These are phyloP conservation scores for Halcyon senegalensis DNA, from an alignment of 2,113 vertebrate species.

Conservation along the genomic window DNA sequence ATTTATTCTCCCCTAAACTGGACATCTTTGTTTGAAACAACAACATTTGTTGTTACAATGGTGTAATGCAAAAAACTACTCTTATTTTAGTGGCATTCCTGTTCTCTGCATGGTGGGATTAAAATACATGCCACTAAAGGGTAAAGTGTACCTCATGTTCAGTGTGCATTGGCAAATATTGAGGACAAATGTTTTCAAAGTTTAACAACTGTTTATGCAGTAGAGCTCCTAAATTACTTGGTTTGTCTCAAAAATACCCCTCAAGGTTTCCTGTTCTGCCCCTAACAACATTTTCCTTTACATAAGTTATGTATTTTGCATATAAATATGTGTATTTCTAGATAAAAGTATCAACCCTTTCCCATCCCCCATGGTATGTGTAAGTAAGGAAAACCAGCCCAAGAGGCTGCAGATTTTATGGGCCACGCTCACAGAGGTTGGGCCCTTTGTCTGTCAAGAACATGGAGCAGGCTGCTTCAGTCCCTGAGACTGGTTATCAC, in stretches of 20 bases:
- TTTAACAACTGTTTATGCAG: neutral
- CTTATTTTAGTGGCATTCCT: neutral
- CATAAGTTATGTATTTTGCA: neutral
- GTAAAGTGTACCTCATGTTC: neutral
- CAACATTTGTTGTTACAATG: neutral
- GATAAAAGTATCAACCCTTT: neutral
- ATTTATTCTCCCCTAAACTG: neutral
- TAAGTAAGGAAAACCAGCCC: neutral
- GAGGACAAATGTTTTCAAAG: neutral
- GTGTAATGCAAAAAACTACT: neutral
- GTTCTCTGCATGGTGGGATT: neutral
- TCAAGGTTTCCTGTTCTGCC: neutral
- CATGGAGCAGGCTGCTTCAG: neutral
- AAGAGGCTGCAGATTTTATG: neutral
- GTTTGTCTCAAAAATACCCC: neutral
- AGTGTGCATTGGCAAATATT: neutral
- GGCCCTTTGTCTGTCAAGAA: neutral
- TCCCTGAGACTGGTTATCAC: neutral
- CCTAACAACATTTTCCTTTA: neutral
- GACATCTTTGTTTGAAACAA: neutral
- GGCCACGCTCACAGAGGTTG: rapidly evolving
- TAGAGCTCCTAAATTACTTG: neutral
- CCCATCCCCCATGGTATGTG: rapidly evolving
- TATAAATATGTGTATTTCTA: neutral
- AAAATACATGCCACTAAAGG: neutral